Percentiles rank a stretch among this genome's conserved stretches.
Conservation (phyloP, 2,888 invertebrate genomes). For the Brachyopa scutellaris region DNA sequence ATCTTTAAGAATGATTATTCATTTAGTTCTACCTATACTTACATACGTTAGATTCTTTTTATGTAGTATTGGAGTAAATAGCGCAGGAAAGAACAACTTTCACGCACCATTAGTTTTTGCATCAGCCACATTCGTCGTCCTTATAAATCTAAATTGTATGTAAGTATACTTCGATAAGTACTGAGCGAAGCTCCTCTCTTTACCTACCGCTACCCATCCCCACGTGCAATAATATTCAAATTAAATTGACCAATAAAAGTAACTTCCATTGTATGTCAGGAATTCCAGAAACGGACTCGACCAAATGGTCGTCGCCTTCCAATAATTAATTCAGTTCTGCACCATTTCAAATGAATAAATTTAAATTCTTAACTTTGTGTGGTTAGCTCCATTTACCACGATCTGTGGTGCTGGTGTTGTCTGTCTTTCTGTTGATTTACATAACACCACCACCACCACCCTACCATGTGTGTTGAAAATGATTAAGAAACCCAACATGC, state of each 20-base stretch:
- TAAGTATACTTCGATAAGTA: no score
- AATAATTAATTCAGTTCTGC: conserved; percentile 59
- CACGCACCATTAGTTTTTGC: no score
- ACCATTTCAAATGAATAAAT: conserved; percentile 67
- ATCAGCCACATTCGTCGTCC: no score
- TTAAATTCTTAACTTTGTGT: conserved; percentile 62
- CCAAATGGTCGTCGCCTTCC: conserved; percentile 21
- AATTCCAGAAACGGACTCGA: conserved; percentile 10
- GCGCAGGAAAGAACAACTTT: no score
- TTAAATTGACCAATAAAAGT: conserved; percentile 67
- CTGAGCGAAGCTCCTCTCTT: no score
- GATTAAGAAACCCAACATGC: background rate
- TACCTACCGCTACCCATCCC: no score
- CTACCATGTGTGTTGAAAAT: conserved; percentile 7
- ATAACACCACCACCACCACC: conserved; percentile 30
- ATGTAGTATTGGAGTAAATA: no score
- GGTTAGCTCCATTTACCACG: conserved; percentile 28
- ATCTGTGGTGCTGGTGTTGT: conserved; percentile 7
- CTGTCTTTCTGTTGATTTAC: conserved; percentile 42
- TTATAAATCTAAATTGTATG: no score
- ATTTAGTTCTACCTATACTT: no score
- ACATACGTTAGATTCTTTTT: no score
- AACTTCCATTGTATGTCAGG: conserved; percentile 14
- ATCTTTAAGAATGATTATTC: no score
- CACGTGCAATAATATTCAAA: conserved; percentile 49